Percentiles rank a stretch among this genome's conserved stretches.
Conservation (phyloP, 2,888 invertebrate species). For the Torymus aiolomorphi region DNA sequence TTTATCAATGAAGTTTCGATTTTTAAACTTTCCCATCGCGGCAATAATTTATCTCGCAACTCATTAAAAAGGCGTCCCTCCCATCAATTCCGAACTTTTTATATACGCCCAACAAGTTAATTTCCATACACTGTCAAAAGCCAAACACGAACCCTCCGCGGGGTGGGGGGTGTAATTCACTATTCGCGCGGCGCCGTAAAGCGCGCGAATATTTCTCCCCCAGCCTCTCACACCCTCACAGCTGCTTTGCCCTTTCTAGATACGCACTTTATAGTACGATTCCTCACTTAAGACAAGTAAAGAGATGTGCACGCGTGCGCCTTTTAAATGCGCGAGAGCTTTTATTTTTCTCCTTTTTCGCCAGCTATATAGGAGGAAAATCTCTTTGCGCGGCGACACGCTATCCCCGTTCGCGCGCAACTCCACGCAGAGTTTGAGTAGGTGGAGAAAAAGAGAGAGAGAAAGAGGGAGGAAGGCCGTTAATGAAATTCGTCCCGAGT, state of each 20-base stretch:
- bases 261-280: too few relatives aligned
- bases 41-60: background rate
- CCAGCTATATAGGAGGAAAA: background rate
- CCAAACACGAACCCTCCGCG: background rate
- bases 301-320: background rate
- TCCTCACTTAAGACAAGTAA: background rate
- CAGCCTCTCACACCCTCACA: too few relatives aligned
- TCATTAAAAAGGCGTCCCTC: background rate
- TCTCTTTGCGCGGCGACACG: background rate
- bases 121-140: slow-evolving; percentile 24
- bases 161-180: background rate
- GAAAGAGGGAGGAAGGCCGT: slow-evolving; percentile 27
- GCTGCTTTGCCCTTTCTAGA: too few relatives aligned
- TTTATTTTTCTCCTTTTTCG: slow-evolving; percentile 27
- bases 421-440: slow-evolving; percentile 27
- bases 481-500: slow-evolving; percentile 51
- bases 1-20: too few relatives aligned
- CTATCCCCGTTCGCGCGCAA: background rate
- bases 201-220: too few relatives aligned
- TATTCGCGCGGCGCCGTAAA: too few relatives aligned
- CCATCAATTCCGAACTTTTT: background rate
- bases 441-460: background rate
- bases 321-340: slow-evolving; percentile 35
- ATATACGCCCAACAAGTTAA: background rate
- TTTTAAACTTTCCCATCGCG: background rate